Evolutionary conservation across 2,113 vertebrate genomes (phyloP), one percentile per base, ranked within the genome.

Genomic region (Sphaerodactylus townsendi): DNA sequence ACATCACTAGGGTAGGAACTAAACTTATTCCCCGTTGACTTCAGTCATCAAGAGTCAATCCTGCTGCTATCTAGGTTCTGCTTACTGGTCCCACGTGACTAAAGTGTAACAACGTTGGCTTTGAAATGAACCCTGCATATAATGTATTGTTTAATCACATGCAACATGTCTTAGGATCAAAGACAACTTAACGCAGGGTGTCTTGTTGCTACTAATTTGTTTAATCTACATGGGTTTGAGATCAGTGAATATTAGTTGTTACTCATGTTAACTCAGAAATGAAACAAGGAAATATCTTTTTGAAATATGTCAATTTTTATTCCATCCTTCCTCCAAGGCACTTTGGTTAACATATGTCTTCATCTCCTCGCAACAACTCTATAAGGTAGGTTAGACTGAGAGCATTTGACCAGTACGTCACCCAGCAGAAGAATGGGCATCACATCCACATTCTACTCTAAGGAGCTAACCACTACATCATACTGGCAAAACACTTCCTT

Each of bases 121-220:
- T 83, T 76, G 11, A 62, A 13, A 77, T 28, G 6, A 64, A 74
- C 15, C 50, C 21, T 14, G 25, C 9, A 72, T 9, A 53, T 53
- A 14, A 53, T 19, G 50, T 53, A 53, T 19, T 53, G 50, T 19
- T 53, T 17, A 53, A 11, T 19, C 21, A 25, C 21, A 59, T n/a
- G n/a, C n/a, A n/a, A n/a, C n/a, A n/a, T 59, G 25, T 14, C 77
- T 71, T 59, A 39, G 5, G 44, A 21, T n/a, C 0, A 70, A 70
- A 4, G 72, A 84, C 19, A 82, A 0, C n/a, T 88, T 82, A 41
- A 85, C 10, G 65, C 30, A 33, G 79, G 3, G 13, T 86, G 79
- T 15, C 79, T 5, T 48, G 1, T 44, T 23, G 70, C 3, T 14
- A 44, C 14, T 62, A 69, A 30, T 23, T 15, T 56, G 2, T 10